These are phyloP conservation scores for Philonicus albiceps DNA, from an alignment of 2,888 invertebrate genomes.

Conservation along the genomic window DNA sequence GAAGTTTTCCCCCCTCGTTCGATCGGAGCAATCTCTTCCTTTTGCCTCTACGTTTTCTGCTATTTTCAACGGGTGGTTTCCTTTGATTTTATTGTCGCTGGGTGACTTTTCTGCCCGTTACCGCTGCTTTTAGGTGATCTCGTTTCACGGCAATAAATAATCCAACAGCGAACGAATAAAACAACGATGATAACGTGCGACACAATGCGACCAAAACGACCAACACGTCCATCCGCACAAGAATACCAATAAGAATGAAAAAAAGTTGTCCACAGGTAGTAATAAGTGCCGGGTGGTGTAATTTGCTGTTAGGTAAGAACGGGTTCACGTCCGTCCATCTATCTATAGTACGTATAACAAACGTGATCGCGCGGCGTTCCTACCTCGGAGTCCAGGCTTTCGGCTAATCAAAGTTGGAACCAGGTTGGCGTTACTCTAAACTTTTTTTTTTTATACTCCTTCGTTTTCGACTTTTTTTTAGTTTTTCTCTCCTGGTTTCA, in stretches of 20 bases:
- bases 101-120: slow-evolving; percentile 4
- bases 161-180: neutral
- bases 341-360: slow-evolving; percentile 28
- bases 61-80: slow-evolving; percentile 24
- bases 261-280: slow-evolving; percentile 25
- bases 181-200: slow-evolving; percentile 34
- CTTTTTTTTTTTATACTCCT: neutral
- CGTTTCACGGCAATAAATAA: slow-evolving; percentile 44
- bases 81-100: slow-evolving; percentile 30
- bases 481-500: slow-evolving; percentile 40
- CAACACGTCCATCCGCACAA: neutral
- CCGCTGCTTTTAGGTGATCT: slow-evolving; percentile 38
- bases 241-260: slow-evolving; percentile 21
- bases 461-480: neutral
- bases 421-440: slow-evolving; percentile 43
- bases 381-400: slow-evolving; percentile 10
- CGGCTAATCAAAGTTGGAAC: slow-evolving; percentile 35
- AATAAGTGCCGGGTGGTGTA: slow-evolving; percentile 41
- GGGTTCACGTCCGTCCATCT: slow-evolving; percentile 41
- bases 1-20: slow-evolving; percentile 10
- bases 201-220: slow-evolving; percentile 26
- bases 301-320: slow-evolving; percentile 44
- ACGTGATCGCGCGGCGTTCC: slow-evolving; percentile 28
- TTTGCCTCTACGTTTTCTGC: slow-evolving; percentile 8
- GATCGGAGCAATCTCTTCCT: neutral